Conservation (phyloP, 2,113 vertebrate genomes). For the Scatophagus argus region DNA sequence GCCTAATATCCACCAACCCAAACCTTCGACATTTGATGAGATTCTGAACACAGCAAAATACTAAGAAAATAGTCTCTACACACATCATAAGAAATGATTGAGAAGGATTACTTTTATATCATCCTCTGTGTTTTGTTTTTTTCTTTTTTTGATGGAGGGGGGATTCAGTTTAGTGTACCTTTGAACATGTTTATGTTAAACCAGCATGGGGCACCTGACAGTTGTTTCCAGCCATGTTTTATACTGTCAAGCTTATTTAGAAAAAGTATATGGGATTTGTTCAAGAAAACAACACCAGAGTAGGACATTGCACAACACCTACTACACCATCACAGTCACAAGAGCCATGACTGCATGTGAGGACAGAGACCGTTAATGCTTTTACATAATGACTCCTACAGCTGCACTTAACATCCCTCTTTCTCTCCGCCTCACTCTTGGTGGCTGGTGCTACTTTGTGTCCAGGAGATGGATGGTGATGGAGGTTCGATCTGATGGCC, state of each 20-base stretch:
- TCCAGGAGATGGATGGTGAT: slow-evolving; percentile 28
- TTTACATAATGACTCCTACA: slow-evolving; percentile 61
- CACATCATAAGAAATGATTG: too few species aligned
- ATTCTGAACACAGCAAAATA: too few species aligned
- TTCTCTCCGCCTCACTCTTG: slow-evolving; percentile 3
- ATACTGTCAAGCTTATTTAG: background rate
- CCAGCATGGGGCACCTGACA: too few species aligned
- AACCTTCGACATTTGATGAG: too few species aligned
- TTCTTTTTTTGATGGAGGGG: too few species aligned
- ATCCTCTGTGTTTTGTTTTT: too few species aligned
- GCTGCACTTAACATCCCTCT: slow-evolving; percentile 34
- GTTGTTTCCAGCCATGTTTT: slow-evolving; percentile 6
- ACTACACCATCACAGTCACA: slow-evolving; percentile 22
- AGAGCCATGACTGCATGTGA: slow-evolving; percentile 21
- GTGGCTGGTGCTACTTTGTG: slow-evolving; percentile 9
- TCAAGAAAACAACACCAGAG: slow-evolving; percentile 15
- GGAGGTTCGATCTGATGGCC: slow-evolving; percentile 19
- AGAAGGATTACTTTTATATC: too few species aligned
- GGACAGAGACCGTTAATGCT: slow-evolving; percentile 21
- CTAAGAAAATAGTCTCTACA: too few species aligned
- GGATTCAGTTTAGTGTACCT: too few species aligned
- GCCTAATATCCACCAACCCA: too few species aligned
- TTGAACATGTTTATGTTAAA: too few species aligned
- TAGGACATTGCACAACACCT: slow-evolving; percentile 37
- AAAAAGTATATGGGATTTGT: background rate